Conservation (phyloP, 2,797 vertebrate species). For the Clarias pachynema region DNA sequence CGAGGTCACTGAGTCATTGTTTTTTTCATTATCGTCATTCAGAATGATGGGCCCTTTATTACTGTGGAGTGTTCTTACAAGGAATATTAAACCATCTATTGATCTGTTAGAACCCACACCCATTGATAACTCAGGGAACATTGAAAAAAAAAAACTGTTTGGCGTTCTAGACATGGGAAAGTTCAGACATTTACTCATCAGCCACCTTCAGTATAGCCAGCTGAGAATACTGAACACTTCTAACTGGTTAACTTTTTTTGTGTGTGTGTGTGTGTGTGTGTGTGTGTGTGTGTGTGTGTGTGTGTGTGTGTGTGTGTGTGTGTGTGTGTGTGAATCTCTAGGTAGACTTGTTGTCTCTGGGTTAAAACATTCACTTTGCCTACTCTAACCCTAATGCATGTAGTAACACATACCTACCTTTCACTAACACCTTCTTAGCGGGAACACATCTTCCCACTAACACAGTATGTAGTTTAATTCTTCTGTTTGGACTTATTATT, state of each 20-base stretch:
- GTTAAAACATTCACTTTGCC: background rate
- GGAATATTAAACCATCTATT: background rate
- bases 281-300: background rate
- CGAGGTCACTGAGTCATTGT: background rate
- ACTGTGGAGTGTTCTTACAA: background rate
- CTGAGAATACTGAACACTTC: background rate
- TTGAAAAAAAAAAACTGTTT: background rate
- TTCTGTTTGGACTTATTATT: background rate
- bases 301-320: background rate
- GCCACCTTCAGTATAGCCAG: background rate
- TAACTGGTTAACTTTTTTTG: background rate
- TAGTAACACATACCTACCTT: background rate
- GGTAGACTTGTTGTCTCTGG: constrained; percentile 13
- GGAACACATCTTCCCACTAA: background rate
- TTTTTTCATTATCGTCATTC: constrained; percentile 3
- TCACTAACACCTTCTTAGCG: background rate
- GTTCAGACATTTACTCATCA: background rate
- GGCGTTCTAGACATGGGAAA: background rate
- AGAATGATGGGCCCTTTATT: background rate
- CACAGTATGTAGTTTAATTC: background rate
- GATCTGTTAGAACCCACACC: constrained; percentile 11
- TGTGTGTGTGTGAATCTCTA: constrained; percentile 1
- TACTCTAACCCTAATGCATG: constrained; percentile 7
- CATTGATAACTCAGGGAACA: constrained; percentile 2
- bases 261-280: background rate